Evolutionary conservation across 2,113 vertebrate genomes (phyloP).

Genomic region (Lophotis ruficrista): DNA sequence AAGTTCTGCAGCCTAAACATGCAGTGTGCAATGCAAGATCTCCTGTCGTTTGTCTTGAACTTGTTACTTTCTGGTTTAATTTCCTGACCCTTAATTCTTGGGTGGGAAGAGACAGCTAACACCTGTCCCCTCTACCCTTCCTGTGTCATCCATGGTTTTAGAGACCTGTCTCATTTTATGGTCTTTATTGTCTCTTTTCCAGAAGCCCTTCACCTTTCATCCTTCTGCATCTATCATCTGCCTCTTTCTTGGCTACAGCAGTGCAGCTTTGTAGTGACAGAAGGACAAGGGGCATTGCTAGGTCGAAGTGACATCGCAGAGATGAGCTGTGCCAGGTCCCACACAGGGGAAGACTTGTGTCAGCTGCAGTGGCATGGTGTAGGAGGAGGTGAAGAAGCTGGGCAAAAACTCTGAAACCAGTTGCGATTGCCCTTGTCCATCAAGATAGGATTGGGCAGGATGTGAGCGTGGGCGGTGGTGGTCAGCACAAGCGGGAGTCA

Average conservation of each 20-base stretch:
- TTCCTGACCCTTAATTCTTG: background rate
- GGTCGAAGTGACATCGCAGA: background rate
- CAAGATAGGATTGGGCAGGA: background rate
- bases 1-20: background rate
- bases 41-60: background rate
- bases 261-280: background rate
- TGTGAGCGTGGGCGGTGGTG: rapidly evolving
- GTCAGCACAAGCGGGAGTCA: background rate
- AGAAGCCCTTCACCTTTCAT: background rate
- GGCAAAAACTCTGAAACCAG: background rate
- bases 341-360: background rate
- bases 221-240: background rate
- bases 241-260: background rate
- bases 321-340: background rate
- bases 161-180: background rate
- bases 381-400: background rate
- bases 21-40: background rate
- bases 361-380: background rate
- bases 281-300: background rate
- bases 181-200: background rate
- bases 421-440: background rate
- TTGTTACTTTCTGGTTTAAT: background rate
- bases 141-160: background rate
- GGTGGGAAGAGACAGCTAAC: background rate
- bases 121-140: background rate